Base-by-base conservation (phyloP, 2,113 vertebrate genomes). In the Hystrix cristata region DNA sequence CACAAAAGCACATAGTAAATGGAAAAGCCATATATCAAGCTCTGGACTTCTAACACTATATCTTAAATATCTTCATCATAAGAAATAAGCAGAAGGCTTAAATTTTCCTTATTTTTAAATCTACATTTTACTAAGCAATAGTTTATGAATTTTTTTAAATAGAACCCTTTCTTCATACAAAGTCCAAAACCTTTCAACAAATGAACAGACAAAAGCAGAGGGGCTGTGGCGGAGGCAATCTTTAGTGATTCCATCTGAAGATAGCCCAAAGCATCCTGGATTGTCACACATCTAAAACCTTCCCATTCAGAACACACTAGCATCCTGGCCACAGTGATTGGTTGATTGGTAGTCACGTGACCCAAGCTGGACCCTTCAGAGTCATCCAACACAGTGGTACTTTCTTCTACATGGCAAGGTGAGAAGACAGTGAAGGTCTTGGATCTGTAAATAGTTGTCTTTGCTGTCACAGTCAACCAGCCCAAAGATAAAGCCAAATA, bases 181-280 rank as follows among this genome's bases (percentile, higher is more conserved):
- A 92, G 97, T 65, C 12, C 48, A 96, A 95, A 97, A 29, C 4
- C 38, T 92, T 64, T 84, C 19, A 95, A 67, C 53, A 91, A 71
- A 76, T 21, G 55, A 90, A 34, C 29, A 90, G 79, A 57, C 95
- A 96, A 87, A 86, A 80, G 7, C 23, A 93, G 51, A 95, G n/a
- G 0, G n/a, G 1, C 31, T 90, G 74, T 86, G 55, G 4, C 57
- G 60, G 51, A 79, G 3, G 15, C 7, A 21, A 8, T 64, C 21
- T 81, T 67, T 29, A 48, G 2, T 51, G 51, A 82, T n/a, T 60
- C 31, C n/a, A n/a, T 38, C 5, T 60, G 19, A 69, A 31, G 4
- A 16, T 64, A 60, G 2, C 18, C 31, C 6, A 60, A 3, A 81
- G 55, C 12, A 46, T 51, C 8, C 12, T 55, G 7, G 1, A 48